A percentile compares a stretch with the other conserved stretches of the same genome.
phyloP scores from a whole-genome alignment of 2,888 invertebrate species.

The Bibio marci region DNA sequence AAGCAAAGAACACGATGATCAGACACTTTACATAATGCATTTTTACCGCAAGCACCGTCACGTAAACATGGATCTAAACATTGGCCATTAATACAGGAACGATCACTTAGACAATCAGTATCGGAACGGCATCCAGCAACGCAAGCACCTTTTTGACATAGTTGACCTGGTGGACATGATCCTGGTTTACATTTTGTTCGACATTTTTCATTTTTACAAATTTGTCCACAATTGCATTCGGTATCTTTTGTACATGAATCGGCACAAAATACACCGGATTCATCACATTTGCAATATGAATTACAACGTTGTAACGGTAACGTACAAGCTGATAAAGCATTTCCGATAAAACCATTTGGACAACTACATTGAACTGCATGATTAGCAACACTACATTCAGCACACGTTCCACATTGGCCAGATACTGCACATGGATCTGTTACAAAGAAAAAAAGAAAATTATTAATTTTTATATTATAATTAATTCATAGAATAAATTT shows the following conservation, averaged over 20 bases:
- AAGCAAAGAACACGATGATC: conserved; percentile 72
- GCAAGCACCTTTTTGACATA: conserved; percentile 56
- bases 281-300: conserved; percentile 62
- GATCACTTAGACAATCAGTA: conserved; percentile 59
- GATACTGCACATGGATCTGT: conserved; percentile 60
- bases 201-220: conserved; percentile 56
- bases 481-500: no score
- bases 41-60: conserved; percentile 54
- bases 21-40: conserved; percentile 61
- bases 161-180: conserved; percentile 58
- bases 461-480: no score
- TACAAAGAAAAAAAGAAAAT: conserved; percentile 2
- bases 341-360: conserved; percentile 61
- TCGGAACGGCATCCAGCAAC: conserved; percentile 64
- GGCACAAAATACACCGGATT: conserved; percentile 56
- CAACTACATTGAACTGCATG: conserved; percentile 79
- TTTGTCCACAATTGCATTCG: conserved; percentile 70
- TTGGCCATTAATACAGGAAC: conserved; percentile 51
- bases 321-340: conserved; percentile 62
- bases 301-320: conserved; percentile 56
- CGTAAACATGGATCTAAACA: conserved; percentile 55
- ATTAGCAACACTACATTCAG: conserved; percentile 63
- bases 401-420: conserved; percentile 66
- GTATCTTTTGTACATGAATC: conserved; percentile 43
- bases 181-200: conserved; percentile 50